phyloP scores from a whole-genome alignment of 1,140 invertebrate species.

The Cepaea nemoralis region DNA sequence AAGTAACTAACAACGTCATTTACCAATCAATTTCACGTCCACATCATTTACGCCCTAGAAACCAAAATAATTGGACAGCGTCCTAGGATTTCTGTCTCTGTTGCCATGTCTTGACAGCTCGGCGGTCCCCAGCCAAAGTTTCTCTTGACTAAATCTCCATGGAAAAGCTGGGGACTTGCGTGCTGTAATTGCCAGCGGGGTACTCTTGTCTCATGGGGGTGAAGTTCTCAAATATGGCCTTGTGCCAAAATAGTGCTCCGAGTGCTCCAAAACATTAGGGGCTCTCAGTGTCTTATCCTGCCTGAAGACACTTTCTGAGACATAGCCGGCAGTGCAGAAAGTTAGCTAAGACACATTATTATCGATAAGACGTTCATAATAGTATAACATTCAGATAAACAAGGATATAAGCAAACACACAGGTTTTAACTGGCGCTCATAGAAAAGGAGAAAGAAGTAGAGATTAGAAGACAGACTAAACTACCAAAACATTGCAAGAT shows the following conservation, averaged over 20 bases:
- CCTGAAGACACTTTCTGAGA: neutral
- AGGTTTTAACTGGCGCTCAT: too few relatives aligned
- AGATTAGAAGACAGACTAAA: too few relatives aligned
- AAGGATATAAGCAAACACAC: too few relatives aligned
- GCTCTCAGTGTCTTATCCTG: neutral
- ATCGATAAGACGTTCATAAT: too few relatives aligned
- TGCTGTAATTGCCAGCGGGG: neutral
- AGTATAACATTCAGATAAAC: too few relatives aligned
- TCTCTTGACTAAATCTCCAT: neutral
- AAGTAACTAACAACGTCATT: neutral
- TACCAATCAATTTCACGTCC: neutral
- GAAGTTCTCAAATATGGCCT: neutral
- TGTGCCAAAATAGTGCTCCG: neutral
- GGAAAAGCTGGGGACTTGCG: neutral
- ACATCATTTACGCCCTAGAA: neutral
- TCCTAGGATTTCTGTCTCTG: neutral
- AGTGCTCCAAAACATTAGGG: too few relatives aligned
- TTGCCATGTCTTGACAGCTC: neutral
- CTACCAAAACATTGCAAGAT: too few relatives aligned
- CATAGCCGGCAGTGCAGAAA: neutral
- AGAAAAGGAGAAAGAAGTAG: too few relatives aligned
- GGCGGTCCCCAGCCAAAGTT: neutral
- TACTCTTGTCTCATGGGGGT: neutral
- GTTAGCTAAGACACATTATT: too few relatives aligned
- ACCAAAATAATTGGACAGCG: conserved; percentile 1